Base-by-base conservation (phyloP, 2,113 vertebrate genomes). In the Otocyon megalotis region DNA sequence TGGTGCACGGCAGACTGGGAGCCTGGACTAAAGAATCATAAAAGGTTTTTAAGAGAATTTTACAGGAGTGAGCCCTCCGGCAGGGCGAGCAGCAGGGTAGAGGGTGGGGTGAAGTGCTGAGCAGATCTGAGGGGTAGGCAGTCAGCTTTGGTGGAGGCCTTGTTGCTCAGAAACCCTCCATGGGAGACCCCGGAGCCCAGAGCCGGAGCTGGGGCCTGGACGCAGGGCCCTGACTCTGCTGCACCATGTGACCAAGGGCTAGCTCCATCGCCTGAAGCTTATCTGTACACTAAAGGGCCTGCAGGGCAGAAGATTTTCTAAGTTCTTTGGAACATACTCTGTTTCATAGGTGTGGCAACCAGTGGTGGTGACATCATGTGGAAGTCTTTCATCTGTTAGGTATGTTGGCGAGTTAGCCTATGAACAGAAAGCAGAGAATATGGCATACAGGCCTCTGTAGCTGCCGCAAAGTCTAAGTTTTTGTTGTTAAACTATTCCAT, bases 1-100 rank as follows among this genome's bases (percentile, higher is more conserved):
- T 32, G 69, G 88, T 7, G 4, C 32, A 74, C 37, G 65, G 87
- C 83, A 90, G 83, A 86, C 96, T 30, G n/a, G 89, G n/a, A 91
- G 86, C 54, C 87, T 87, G 94, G 43, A 32, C 14, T 17, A 63
- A 79, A 79, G 83, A 84, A 63, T 63, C 80, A 48, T 92, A 96
- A 97, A 96, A 53, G 63, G 79, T 15, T 95, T 97, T 92, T 94
- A 96, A 92, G 72, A 98, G 96, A 94, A 63, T 7, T 67, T 94
- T 91, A 69, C 62, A 26, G 48, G 87, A n/a, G 69, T 20, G 60
- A 80, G 83, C 77, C 89, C 87, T 96, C 76, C 0, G 0, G 62
- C 79, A 37, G 53, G 81, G 65, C 5, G 0, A 48, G 32, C 28
- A 82, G 13, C 48, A 17, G n/a, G 65, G 32, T 2, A 16, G 67